Base-by-base conservation (phyloP, 2,113 vertebrate genomes). In the Serinus canaria region DNA sequence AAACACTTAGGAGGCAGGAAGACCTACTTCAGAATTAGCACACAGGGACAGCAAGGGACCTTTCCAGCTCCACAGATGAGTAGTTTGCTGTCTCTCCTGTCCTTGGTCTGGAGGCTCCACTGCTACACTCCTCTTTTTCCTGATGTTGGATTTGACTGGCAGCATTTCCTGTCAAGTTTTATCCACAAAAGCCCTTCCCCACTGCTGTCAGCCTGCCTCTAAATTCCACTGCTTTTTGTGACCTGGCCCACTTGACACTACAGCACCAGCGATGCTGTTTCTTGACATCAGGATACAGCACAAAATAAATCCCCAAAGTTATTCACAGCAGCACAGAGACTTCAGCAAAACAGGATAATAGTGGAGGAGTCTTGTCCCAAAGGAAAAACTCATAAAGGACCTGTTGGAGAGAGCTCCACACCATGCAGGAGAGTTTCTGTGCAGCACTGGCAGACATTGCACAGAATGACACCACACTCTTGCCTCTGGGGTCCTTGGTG, bases 151-250 rank as follows among this genome's bases (percentile, higher is more conserved):
- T 83, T 75, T 73, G 62, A 79, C 24, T 8, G 17, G 28, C 25
- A 87, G 50, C 31, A n/a, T 27, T 64, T 76, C 33, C 44, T 80
- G 68, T 8, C 13, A 30, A 27, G 43, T n/a, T 39, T 44, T 52
- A 47, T n/a, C 18, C 23, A 8, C n/a, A 49, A 31, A 74, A 83
- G 24, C 22, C 52, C 2, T 3, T 37, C 47, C 56, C 28, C 7
- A 10, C 3, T 56, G 31, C n/a, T 69, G 5, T 35, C 62, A 63
- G 30, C 59, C 60, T 44, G 25, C 31, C 49, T 14, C 24, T 53
- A 21, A 90, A 69, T 56, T 43, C 75, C 50, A 60, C 64, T 13
- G 0, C 41, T 33, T 63, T 58, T 18, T 0, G 0, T 33, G 21
- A 66, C 43, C 74, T 30, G 14, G 31, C 39, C 56, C 47, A 11